Evolutionary conservation across 2,797 vertebrate species (phyloP).

Genomic region (Phylloscopus collybita): DNA sequence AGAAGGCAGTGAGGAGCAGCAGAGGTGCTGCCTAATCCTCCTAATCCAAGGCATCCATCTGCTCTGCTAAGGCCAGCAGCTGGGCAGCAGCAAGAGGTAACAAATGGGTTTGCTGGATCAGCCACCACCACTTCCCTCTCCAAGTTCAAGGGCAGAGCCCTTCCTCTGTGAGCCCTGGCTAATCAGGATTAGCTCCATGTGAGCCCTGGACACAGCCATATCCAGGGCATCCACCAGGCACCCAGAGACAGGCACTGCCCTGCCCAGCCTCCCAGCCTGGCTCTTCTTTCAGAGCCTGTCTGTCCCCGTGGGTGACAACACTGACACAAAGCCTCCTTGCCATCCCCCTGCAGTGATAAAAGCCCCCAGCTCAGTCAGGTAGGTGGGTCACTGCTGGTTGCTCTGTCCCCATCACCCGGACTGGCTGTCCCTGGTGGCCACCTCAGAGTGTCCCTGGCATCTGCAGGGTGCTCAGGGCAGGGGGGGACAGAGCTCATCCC

Average conservation of each 20-base stretch:
- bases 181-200: conserved; percentile 49
- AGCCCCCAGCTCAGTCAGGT: neutral
- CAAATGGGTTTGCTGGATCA: neutral
- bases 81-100: neutral
- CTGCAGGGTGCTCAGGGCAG: neutral
- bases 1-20: neutral
- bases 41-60: neutral
- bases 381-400: neutral
- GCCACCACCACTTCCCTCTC: neutral
- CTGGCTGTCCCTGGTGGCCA: neutral
- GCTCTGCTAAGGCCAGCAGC: neutral
- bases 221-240: neutral
- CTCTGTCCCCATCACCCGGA: neutral
- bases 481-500: neutral
- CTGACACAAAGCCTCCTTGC: neutral
- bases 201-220: neutral
- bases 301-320: neutral
- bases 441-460: neutral
- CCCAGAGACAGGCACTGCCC: neutral
- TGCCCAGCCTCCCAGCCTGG: neutral
- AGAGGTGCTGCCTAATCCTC: neutral
- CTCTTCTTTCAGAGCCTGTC: neutral
- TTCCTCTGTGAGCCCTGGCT: neutral
- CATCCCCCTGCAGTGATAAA: neutral
- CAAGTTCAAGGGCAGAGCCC: conserved; percentile 53